Conservation (phyloP, 23 tunicate genomes). For the Halocynthia aurantium region DNA sequence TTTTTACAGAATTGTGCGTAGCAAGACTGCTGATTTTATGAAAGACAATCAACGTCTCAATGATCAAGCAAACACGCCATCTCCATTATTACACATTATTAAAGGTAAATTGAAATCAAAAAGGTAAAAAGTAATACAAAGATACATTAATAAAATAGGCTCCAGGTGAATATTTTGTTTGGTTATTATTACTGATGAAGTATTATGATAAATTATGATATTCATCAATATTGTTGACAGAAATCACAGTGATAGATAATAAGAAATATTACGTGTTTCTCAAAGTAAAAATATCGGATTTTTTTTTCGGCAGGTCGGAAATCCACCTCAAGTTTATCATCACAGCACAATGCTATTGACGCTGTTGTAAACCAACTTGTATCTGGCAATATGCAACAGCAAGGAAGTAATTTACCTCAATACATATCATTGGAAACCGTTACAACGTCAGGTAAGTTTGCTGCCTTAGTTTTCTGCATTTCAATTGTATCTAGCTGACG, state of each 20-base stretch:
- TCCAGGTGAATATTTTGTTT: too few relatives aligned
- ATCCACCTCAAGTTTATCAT: background rate
- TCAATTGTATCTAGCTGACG: too few relatives aligned
- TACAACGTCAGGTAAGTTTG: conserved; percentile 13
- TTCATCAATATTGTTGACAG: too few relatives aligned
- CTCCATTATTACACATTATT: conserved; percentile 29
- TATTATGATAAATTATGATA: too few relatives aligned
- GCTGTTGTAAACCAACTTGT: background rate
- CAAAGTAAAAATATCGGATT: background rate
- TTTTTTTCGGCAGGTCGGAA: background rate
- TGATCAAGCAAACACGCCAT: conserved; percentile 72
- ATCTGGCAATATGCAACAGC: background rate
- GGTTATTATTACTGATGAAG: too few relatives aligned
- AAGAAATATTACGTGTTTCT: too few relatives aligned
- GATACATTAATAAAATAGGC: too few relatives aligned
- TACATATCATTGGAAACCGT: conserved; percentile 16
- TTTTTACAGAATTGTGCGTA: conserved; percentile 68
- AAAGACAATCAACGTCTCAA: conserved; percentile 75
- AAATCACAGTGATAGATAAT: too few relatives aligned
- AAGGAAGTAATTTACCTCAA: conserved; percentile 1
- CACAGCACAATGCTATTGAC: background rate
- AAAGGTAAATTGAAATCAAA: conserved; percentile 20
- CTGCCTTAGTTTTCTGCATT: too few relatives aligned
- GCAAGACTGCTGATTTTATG: conserved; percentile 87
- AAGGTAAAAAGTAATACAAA: too few relatives aligned